Evolutionary conservation across 2,113 vertebrate genomes (phyloP).

Genomic region (Brachypodius melanocephalos): DNA sequence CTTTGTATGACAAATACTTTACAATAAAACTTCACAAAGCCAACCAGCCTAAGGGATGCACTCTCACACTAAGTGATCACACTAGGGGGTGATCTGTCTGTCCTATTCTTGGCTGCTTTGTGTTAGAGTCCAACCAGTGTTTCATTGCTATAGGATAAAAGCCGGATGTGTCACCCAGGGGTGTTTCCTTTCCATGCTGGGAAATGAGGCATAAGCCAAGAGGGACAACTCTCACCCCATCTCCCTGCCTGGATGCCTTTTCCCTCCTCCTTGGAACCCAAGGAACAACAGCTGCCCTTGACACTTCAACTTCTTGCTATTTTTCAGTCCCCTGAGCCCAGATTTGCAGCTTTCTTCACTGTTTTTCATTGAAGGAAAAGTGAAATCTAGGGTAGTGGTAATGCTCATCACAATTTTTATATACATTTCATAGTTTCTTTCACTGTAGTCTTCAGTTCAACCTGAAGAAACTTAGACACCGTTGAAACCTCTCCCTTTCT

Average conservation of each 20-base stretch:
- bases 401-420: neutral
- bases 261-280: neutral
- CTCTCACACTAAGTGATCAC: neutral
- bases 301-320: neutral
- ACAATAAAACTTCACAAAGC: neutral
- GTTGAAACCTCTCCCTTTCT: neutral
- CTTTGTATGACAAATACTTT: neutral
- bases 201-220: neutral
- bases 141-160: neutral
- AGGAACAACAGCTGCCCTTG: neutral
- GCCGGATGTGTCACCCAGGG: accelerated
- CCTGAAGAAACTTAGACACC: neutral
- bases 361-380: neutral
- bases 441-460: neutral
- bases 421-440: neutral
- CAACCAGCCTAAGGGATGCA: neutral
- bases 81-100: neutral
- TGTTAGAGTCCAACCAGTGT: neutral
- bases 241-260: neutral
- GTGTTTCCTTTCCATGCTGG: neutral
- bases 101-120: neutral
- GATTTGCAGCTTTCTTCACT: neutral
- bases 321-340: neutral
- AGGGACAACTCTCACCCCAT: neutral
- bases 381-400: neutral